Percentiles rank a stretch among this genome's conserved stretches.
These are phyloP conservation scores for Catocala nupta DNA, from an alignment of 2,888 invertebrate genomes.

Conservation along the genomic window DNA sequence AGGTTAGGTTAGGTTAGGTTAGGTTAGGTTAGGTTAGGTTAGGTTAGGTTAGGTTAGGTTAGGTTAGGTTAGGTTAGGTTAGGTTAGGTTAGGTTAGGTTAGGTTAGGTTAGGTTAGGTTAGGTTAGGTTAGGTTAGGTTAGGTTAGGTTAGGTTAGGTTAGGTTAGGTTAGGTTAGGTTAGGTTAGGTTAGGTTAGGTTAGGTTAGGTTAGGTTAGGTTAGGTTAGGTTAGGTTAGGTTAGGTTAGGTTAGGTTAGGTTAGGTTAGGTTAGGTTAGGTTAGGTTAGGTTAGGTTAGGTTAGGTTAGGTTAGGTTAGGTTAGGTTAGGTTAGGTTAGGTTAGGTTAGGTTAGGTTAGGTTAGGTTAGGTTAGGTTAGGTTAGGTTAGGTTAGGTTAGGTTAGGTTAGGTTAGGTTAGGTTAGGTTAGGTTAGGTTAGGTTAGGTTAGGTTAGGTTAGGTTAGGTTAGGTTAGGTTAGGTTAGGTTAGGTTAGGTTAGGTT, in stretches of 20 bases:
- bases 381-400: conserved; percentile 28
- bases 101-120: conserved; percentile 46
- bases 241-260: conserved; percentile 29
- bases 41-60: conserved; percentile 22
- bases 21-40: conserved; percentile 27
- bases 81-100: conserved; percentile 42
- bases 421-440: conserved; percentile 26
- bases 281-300: conserved; percentile 23
- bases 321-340: conserved; percentile 15
- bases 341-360: conserved; percentile 19
- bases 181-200: conserved; percentile 49
- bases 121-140: conserved; percentile 42
- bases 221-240: conserved; percentile 28
- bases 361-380: conserved; percentile 22
- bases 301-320: conserved; percentile 27
- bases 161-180: conserved; percentile 49
- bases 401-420: conserved; percentile 27
- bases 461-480: conserved; percentile 18
- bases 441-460: conserved; percentile 27
- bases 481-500: conserved; percentile 16
- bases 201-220: conserved; percentile 48
- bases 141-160: conserved; percentile 29
- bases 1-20: conserved; percentile 29
- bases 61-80: conserved; percentile 22
- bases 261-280: conserved; percentile 22